Base-by-base conservation (phyloP, 2,888 invertebrate species). In the Polyommatus iphigenia region DNA sequence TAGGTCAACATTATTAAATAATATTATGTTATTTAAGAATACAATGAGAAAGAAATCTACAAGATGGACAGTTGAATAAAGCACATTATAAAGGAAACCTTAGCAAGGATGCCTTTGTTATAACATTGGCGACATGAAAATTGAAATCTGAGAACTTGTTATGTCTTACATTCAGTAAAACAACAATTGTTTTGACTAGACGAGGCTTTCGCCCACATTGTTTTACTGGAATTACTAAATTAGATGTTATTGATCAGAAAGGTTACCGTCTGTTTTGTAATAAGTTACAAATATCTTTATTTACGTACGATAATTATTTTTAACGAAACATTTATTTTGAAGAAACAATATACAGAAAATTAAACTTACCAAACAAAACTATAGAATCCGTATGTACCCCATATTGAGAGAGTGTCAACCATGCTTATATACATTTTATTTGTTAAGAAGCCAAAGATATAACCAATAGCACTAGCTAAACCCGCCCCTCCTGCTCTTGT, bases 361-460 rank as follows among this genome's bases (percentile, higher is more conserved):
- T n/a, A 3, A 32, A 79, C 85, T 85, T 82, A 93, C 94, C 91
- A 95, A 2, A 97, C 91, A 3, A 90, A 81, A 0, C 96, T 95
- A 85, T 97, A 97, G 46, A 97, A 94, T 84, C 96, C 95, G 85
- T 97, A 97, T 0, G 96, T 96, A 8, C 97, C 97, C 79, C 96
- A 95, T 78, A 97, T 88, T 0, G 96, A 96, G 59, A 97, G 86
- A 0, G 88, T 87, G 8, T 94, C 88, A 0, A 96, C 91, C 96
- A 97, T 96, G 81, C 92, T 92, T 32, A 97, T 92, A 84, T 96
- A 97, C 78, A 96, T 90, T 87, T 97, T 97, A 85, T 97, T 97
- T 0, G 97, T 94, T 3, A 96, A 87, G 83, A 97, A 98, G 0
- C 96, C 96, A 83, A 97, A 96, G 46, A 97, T 91, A 85, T 97